Conservation (phyloP, 2,888 invertebrate genomes). For the Trisateles emortualis region DNA sequence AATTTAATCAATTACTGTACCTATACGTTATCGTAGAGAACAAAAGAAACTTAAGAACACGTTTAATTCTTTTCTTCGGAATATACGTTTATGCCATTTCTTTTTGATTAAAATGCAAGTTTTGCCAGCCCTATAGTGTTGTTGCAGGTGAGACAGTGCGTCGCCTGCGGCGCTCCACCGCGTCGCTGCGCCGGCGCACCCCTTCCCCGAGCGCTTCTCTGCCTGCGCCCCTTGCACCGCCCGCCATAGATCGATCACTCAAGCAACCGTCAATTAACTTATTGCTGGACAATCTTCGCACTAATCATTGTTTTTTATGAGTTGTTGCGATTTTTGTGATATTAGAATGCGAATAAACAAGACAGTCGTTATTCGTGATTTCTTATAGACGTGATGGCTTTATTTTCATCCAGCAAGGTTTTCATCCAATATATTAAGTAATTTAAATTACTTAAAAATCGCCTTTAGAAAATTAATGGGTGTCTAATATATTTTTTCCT, state of each 20-base stretch:
- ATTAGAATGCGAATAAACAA: constrained; percentile 11
- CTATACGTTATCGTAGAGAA: too few relatives aligned
- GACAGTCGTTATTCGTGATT: too few relatives aligned
- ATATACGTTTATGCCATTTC: not conserved
- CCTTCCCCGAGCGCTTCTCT: constrained; percentile 38
- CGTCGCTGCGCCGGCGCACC: constrained; percentile 69
- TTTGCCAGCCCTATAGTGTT: constrained; percentile 63
- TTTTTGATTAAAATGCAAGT: not conserved
- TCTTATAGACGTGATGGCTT: too few relatives aligned
- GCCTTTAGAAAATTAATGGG: too few relatives aligned
- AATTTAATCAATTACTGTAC: too few relatives aligned
- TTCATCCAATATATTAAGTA: too few relatives aligned
- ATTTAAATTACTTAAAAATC: too few relatives aligned
- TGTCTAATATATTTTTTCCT: too few relatives aligned
- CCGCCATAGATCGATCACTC: constrained; percentile 73
- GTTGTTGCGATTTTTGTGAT: constrained; percentile 42
- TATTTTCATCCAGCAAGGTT: too few relatives aligned
- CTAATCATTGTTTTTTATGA: constrained; percentile 60
- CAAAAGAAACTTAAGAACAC: not conserved
- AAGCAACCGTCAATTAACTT: constrained; percentile 76
- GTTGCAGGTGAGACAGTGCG: constrained; percentile 79
- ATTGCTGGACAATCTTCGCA: constrained; percentile 66
- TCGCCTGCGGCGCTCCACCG: constrained; percentile 76
- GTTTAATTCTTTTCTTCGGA: not conserved
- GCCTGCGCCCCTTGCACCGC: constrained; percentile 39